Base-by-base conservation (phyloP, 2,797 vertebrate species). In the Leptodactylus fallax region DNA sequence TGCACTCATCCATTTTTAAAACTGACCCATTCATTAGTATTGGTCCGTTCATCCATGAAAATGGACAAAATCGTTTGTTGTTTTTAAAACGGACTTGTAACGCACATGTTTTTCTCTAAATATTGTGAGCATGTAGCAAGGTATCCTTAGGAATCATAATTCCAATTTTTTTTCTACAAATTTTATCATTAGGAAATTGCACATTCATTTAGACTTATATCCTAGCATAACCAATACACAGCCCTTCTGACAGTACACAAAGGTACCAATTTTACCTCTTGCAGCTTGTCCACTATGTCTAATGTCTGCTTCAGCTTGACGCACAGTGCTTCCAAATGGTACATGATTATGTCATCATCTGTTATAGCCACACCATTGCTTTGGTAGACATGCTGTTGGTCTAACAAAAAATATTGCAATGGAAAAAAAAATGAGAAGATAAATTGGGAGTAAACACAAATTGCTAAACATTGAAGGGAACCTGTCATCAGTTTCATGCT, bases 271-370 rank as follows among this genome's bases (percentile, higher is more conserved):
- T 19, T 84, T 86, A 88, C 90, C 90, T 90, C 80, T 21, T 87
- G 85, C 0, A 90, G 77, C 51, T 88, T 88, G 10, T 84, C 79
- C 72, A 82, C 51, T 23, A 90, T 85, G 36, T 90, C 81, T 49
- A 69, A 25, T 16, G 80, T 81, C 80, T 90, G 90, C 63, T 84
- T 90, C n/a, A 90, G 87, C 19, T 86, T 88, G 60, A n/a, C 7
- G 19, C 76, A 58, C 12, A 88, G 77, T 7, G 76, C 65, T 65
- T 88, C 90, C 60, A 90, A 80, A 25, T 90, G 81, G 67, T 88
- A 86, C 90, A 88, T 88, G 16, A 90, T 90, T 6, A 58, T 88
- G 17, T 88, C 90, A 87, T 90, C 90, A 81, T 90, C 90, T 60
- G 87, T 90, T 74, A 90, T 83, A 53, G 85, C 63, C 36, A 88